These are phyloP conservation scores for Pristionchus entomophagus DNA, from an alignment of 2,888 invertebrate genomes.

Conservation along the genomic window DNA sequence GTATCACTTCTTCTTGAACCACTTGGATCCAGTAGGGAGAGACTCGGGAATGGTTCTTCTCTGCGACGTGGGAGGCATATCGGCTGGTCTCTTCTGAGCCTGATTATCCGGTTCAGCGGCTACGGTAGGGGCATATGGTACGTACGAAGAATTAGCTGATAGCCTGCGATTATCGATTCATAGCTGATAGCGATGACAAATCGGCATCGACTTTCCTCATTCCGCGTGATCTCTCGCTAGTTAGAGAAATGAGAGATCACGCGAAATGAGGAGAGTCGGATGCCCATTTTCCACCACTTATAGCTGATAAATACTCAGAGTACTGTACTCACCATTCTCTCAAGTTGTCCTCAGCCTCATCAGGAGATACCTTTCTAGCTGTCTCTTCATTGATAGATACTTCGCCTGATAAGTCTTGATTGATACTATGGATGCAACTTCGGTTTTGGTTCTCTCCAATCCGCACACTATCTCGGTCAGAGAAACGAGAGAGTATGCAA, in stretches of 20 bases:
- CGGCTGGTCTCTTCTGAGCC: slow-evolving; percentile 23
- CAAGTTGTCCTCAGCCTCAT: slow-evolving; percentile 10
- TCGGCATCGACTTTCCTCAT: no score
- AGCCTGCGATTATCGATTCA: slow-evolving; percentile 8
- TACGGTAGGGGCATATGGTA: slow-evolving; percentile 39
- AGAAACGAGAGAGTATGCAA: no score
- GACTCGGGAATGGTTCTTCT: slow-evolving; percentile 21
- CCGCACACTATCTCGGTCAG: no score
- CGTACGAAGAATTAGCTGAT: neutral
- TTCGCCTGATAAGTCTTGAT: neutral
- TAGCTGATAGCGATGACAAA: no score
- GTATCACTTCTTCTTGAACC: slow-evolving; percentile 37
- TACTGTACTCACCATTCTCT: slow-evolving; percentile 1
- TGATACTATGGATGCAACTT: no score
- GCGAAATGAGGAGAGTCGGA: no score
- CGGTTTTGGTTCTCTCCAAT: no score
- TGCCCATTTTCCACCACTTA: no score
- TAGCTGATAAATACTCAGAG: no score
- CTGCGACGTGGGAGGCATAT: slow-evolving; percentile 39
- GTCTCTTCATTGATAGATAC: neutral
- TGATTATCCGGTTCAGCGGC: neutral
- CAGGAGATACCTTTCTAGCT: neutral
- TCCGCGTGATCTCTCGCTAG: no score
- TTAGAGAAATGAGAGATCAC: no score
- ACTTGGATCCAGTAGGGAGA: neutral